Base-by-base conservation (phyloP, 2,113 vertebrate species). In the Bathybates hornii region DNA sequence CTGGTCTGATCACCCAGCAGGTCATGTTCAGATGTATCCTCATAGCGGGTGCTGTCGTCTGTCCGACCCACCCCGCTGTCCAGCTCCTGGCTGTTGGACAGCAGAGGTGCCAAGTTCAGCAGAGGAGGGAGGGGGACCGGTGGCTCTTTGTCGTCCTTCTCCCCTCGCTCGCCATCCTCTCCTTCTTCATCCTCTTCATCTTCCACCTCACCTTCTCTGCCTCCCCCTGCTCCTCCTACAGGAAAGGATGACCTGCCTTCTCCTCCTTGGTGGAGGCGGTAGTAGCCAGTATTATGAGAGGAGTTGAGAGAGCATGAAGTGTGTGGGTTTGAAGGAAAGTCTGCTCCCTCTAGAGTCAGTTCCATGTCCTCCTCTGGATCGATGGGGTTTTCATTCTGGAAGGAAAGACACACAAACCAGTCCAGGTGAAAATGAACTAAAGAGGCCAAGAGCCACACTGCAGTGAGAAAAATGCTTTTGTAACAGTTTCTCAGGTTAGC, bases 31-130 rank as follows among this genome's bases (percentile, higher is more conserved):
- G 97, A 98, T 50, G 97, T 97, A 95, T 98, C 97, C 86, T 98
- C 97, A 1, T 97, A 97, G 41, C 97, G 96, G 2, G 97, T 97
- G 93, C 97, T 98, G 86, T 98, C 97, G 2, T 98, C 97, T 0
- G 97, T 98, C 11, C 97, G 95, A 14, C 97, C 97, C 27, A 98
- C 96, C 1, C 97, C 97, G 1, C 97, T 98, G 94, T 98, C 97
- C 90, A 97, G 94, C 85, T 98, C 97, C 93, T 97, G 97, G 95
- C 97, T 97, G 88, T 96, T 96, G 80, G 82, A 85, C 56, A 93
- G 89, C 32, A 90, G 89, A 2, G 91, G 92, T 2, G 86, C 84
- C 71, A 92, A 82, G 59, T 57, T 85, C 1, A 93, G 83, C 68
- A 89, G 88, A 9, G 94, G 89, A 4, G 90, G 91, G 4, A 92